A percentile compares a stretch with the other conserved stretches of the same genome.
Conservation (phyloP, 37 sponge, comb jelly and placozoan species). For the Ephydatia muelleri region DNA sequence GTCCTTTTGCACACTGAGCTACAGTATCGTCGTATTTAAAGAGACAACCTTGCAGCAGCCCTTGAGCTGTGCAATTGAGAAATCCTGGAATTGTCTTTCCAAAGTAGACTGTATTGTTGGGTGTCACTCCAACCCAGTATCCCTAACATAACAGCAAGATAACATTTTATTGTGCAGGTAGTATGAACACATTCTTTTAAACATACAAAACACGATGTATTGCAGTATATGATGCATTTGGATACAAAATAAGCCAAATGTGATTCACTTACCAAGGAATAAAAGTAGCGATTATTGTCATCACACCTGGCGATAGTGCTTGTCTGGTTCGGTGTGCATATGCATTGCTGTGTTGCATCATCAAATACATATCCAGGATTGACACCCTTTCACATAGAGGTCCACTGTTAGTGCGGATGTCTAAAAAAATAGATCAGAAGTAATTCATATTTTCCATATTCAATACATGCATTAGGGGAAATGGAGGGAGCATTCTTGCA, state of each 20-base stretch:
- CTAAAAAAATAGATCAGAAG: slow-evolving; percentile 4
- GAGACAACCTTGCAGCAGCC: slow-evolving; percentile 54
- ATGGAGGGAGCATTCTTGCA: too few species aligned
- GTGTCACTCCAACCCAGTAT: slow-evolving; percentile 35
- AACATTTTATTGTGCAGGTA: too few species aligned
- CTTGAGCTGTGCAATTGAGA: slow-evolving; percentile 53
- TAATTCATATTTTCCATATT: neutral
- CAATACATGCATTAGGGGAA: neutral
- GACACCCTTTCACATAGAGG: slow-evolving; percentile 41
- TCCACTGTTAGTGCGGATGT: neutral
- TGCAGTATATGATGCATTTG: neutral
- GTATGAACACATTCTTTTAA: too few species aligned
- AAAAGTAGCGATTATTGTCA: slow-evolving; percentile 46
- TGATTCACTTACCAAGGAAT: slow-evolving; percentile 40
- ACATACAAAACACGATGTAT: too few species aligned
- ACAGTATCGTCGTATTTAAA: slow-evolving; percentile 47
- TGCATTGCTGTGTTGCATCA: slow-evolving; percentile 12
- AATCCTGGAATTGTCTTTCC: slow-evolving; percentile 51
- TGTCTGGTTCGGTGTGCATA: neutral
- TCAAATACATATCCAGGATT: slow-evolving; percentile 62
- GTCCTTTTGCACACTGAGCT: slow-evolving; percentile 61
- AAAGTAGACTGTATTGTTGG: slow-evolving; percentile 4
- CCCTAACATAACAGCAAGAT: slow-evolving; percentile 21
- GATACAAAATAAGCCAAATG: neutral
- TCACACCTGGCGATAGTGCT: slow-evolving; percentile 45